Evolutionary conservation across 2,113 vertebrate species (phyloP), one percentile per base, ranked within the genome.

Genomic region (Noctilio leporinus): DNA sequence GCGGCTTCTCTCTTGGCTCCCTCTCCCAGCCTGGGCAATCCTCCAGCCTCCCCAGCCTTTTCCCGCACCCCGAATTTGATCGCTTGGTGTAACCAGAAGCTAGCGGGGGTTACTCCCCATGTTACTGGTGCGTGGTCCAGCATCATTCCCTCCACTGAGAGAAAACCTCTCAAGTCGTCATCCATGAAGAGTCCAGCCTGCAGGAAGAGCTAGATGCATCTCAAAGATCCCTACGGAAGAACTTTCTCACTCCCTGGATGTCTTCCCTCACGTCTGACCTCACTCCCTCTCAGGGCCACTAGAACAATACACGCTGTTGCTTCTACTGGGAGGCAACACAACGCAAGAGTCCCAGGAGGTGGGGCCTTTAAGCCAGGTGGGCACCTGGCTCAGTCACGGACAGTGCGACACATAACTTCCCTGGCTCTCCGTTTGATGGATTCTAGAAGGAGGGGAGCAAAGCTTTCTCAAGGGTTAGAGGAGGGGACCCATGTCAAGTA

Each of bases 81-180:
- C 15, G 7, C 49, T 11, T 11, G 47, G 35, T 7, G 38, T 2
- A 4, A 22, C 47, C 51, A 33, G 47, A 62, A 40, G 67, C 86
- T 20, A 10, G 38, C 55, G 26, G 40, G 1, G 4, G 33, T 15
- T 19, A 51, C 12, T 3, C 47, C 40, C 62, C 3, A 0, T 47
- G 47, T n/a, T 70, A 47, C 7, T 11, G 57, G 65, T 2, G 2
- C 19, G 2, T 0, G 2, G 43, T 6, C 14, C 3, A 16, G 62
- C 43, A 19, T 55, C 43, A n/a, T 78, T 24, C 38, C n/a, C 19
- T 4, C 26, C 33, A 9, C 33, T 55, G 12, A 28, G 20, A 75
- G 51, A 80, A 85, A 84, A 40, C 2, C 17, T 30, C 64, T 26
- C 1, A 0, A 53, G 38, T 12, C 24, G 55, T 64, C 28, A 15